Conservation (phyloP, 1,140 invertebrate species). For the Drosophila bifasciata region DNA sequence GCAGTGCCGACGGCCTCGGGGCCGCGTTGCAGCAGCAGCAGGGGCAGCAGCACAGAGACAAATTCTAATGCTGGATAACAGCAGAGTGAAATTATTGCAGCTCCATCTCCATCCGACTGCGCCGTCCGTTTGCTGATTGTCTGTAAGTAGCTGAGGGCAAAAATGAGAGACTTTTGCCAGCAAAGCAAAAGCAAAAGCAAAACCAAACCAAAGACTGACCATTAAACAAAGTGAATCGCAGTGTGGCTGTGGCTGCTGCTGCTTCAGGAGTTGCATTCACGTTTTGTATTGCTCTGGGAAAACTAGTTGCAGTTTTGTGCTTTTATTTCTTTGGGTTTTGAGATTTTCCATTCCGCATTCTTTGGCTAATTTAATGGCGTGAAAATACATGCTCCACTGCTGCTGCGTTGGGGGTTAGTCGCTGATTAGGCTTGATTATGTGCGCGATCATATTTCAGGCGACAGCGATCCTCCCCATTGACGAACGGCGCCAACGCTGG, state of each 20-base stretch:
- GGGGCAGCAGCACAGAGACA: slow-evolving; percentile 59
- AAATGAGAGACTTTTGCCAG: slow-evolving; percentile 37
- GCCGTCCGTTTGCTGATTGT: slow-evolving; percentile 77
- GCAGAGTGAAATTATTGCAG: slow-evolving; percentile 59
- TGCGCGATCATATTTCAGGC: slow-evolving; percentile 53
- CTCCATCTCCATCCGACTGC: slow-evolving; percentile 5
- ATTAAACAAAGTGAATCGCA: slow-evolving; percentile 60
- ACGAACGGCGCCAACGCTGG: slow-evolving; percentile 64
- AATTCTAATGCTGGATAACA: slow-evolving; percentile 71
- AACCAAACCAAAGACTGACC: slow-evolving; percentile 32
- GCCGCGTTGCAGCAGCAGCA: slow-evolving; percentile 3
- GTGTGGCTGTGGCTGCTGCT: slow-evolving; percentile 31
- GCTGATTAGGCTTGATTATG: slow-evolving; percentile 71
- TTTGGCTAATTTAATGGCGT: slow-evolving; percentile 71
- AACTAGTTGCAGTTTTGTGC: slow-evolving; percentile 62
- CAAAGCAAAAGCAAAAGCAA: neutral
- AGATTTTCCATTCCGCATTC: slow-evolving; percentile 83
- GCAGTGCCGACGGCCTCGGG: slow-evolving; percentile 46
- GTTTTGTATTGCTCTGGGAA: slow-evolving; percentile 49
- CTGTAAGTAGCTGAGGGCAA: slow-evolving; percentile 80
- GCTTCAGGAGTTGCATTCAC: slow-evolving; percentile 36
- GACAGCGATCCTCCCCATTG: slow-evolving; percentile 38
- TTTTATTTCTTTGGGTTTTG: slow-evolving; percentile 2
- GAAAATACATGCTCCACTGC: slow-evolving; percentile 53
- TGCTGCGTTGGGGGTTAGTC: slow-evolving; percentile 36